Evolutionary conservation across 2,113 vertebrate species (phyloP).

Genomic region (Pampusana beccarii): DNA sequence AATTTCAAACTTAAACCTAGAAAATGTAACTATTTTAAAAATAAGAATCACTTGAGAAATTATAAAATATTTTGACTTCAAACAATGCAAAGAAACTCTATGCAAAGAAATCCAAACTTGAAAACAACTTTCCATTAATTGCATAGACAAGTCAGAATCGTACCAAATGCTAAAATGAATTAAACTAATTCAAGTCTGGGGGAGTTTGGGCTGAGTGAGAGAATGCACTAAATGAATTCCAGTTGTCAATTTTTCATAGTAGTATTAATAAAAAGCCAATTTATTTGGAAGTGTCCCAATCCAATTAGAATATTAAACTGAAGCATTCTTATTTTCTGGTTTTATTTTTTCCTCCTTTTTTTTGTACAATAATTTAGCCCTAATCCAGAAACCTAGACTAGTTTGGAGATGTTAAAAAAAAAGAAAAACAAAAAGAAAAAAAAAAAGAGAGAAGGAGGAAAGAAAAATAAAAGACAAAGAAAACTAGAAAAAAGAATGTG

Average conservation of each 20-base stretch:
- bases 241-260: constrained; percentile 4
- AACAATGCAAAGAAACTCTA: constrained; percentile 22
- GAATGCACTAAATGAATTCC: background rate
- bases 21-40: constrained; percentile 16
- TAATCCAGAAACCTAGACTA: background rate
- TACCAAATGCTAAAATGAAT: constrained; percentile 5
- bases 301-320: background rate
- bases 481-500: background rate
- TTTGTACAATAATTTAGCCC: background rate
- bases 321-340: background rate
- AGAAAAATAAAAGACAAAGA: background rate
- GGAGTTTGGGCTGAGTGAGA: background rate
- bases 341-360: background rate
- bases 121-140: constrained; percentile 12
- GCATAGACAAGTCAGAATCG: background rate
- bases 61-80: constrained; percentile 14
- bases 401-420: background rate
- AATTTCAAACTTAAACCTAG: background rate
- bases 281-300: background rate
- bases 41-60: constrained; percentile 20
- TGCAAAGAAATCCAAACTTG: constrained; percentile 23
- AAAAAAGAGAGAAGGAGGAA: background rate
- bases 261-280: constrained; percentile 8
- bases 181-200: background rate
- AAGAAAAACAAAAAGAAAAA: background rate